A percentile compares a stretch with the other conserved stretches of the same genome.
Evolutionary conservation across 2,797 vertebrate species (phyloP).

Genomic region (Danio jaintianensis): DNA sequence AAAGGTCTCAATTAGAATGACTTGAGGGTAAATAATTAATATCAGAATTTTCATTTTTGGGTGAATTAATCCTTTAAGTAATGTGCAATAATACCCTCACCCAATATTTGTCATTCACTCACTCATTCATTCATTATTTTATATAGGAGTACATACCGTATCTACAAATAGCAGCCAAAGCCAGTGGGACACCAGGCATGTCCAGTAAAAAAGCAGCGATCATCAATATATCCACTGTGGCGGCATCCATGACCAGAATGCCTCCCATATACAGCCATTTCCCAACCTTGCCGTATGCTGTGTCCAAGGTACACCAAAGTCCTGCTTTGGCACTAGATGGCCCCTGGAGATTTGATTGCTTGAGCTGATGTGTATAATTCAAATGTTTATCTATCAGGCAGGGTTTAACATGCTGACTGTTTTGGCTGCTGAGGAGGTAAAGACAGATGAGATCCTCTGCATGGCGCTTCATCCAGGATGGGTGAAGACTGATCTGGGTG

Average conservation of each 20-base stretch:
- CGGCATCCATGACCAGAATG: constrained; percentile 64
- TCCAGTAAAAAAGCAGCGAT: constrained; percentile 77
- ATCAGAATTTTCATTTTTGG: too few relatives aligned
- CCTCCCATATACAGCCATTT: constrained; percentile 34
- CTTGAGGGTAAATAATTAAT: too few relatives aligned
- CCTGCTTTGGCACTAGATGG: constrained; percentile 48
- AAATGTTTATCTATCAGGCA: constrained; percentile 36
- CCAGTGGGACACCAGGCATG: constrained; percentile 67
- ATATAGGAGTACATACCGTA: constrained; percentile 75
- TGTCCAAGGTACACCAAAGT: constrained; percentile 77
- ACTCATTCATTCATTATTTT: neutral
- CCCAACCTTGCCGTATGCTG: constrained; percentile 65
- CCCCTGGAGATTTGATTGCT: neutral
- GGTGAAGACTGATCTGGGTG: constrained; percentile 68
- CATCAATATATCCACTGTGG: constrained; percentile 67
- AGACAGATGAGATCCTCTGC: constrained; percentile 66
- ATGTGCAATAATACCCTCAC: neutral
- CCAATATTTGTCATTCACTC: neutral
- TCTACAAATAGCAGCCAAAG: constrained; percentile 70
- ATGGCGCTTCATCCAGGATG: constrained; percentile 64
- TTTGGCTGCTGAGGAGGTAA: constrained; percentile 59
- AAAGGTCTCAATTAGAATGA: too few relatives aligned
- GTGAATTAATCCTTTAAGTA: too few relatives aligned
- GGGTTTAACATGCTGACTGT: constrained; percentile 66
- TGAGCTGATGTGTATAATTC: neutral